These are phyloP conservation scores for Chorisops tibialis DNA, from an alignment of 2,888 invertebrate species.

Conservation along the genomic window DNA sequence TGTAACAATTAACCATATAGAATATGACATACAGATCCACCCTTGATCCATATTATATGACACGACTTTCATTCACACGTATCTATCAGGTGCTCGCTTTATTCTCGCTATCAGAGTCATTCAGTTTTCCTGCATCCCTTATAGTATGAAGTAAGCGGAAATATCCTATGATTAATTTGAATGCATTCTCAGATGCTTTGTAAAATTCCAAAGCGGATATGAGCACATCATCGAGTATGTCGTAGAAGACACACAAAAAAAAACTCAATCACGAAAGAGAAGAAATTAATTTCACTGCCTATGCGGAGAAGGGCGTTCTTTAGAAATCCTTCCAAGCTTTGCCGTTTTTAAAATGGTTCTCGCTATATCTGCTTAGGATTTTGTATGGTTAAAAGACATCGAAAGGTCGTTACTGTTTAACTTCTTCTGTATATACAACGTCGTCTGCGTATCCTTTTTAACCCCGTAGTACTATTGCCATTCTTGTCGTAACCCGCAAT, in stretches of 20 bases:
- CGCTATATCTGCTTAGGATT: conserved; percentile 11
- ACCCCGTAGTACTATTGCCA: conserved; percentile 26
- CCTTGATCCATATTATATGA: too few species aligned
- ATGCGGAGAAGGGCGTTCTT: conserved; percentile 4
- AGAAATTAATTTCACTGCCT: conserved; percentile 12
- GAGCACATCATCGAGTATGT: too few species aligned
- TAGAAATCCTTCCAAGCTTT: conserved; percentile 7
- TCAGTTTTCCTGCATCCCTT: too few species aligned
- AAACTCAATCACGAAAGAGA: not conserved
- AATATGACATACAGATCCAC: too few species aligned
- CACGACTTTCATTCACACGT: too few species aligned
- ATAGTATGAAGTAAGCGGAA: conserved; percentile 27
- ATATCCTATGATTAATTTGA: conserved; percentile 33
- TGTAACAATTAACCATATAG: too few species aligned
- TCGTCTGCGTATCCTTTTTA: conserved; percentile 16
- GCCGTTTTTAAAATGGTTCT: conserved; percentile 28
- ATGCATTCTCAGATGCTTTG: conserved; percentile 31
- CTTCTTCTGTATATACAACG: not conserved
- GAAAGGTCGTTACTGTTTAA: conserved; percentile 29
- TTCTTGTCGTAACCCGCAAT: conserved; percentile 21
- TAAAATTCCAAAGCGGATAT: conserved; percentile 28
- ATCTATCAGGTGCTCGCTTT: too few species aligned
- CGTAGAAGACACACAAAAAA: too few species aligned
- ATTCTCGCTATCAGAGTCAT: too few species aligned
- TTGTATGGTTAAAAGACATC: conserved; percentile 11